Evolutionary conservation across 1,140 invertebrate genomes (phyloP).

Genomic region (Episyrphus balteatus): DNA sequence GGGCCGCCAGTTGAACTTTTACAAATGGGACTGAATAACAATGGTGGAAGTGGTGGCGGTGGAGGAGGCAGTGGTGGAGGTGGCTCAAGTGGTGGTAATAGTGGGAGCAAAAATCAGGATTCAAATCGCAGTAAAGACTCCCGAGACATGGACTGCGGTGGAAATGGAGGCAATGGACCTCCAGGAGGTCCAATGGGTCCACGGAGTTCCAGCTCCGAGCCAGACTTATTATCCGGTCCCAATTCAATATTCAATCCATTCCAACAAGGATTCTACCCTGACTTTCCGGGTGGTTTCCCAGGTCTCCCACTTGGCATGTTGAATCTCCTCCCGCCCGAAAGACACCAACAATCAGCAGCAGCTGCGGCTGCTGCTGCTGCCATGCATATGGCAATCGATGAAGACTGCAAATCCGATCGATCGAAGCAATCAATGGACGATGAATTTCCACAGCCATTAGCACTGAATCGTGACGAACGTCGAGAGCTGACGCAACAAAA

Average conservation of each 20-base stretch:
- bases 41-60: conserved; percentile 11
- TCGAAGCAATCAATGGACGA: conserved; percentile 53
- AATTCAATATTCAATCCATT: conserved; percentile 59
- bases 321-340: conserved; percentile 62
- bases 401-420: conserved; percentile 51
- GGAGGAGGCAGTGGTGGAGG: conserved; percentile 8
- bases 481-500: conserved; percentile 44
- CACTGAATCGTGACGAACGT: conserved; percentile 40
- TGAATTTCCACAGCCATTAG: conserved; percentile 43
- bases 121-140: conserved; percentile 1
- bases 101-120: conserved; percentile 4
- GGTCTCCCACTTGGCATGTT: conserved; percentile 69
- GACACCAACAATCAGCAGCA: conserved; percentile 41
- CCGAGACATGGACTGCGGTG: conserved; percentile 6
- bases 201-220: conserved; percentile 48
- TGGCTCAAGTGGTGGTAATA: conserved; percentile 1
- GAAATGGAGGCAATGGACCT: conserved; percentile 1
- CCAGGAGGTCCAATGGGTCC: conserved; percentile 33
- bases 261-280: conserved; percentile 64
- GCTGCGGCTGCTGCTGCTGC: conserved; percentile 37
- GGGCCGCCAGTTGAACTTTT: conserved; percentile 56
- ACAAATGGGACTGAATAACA: conserved; percentile 45
- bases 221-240: conserved; percentile 43
- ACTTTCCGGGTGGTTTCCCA: conserved; percentile 63
- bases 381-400: conserved; percentile 40